These are phyloP conservation scores for Melanophora roralis DNA, from an alignment of 2,888 invertebrate genomes.

Conservation along the genomic window DNA sequence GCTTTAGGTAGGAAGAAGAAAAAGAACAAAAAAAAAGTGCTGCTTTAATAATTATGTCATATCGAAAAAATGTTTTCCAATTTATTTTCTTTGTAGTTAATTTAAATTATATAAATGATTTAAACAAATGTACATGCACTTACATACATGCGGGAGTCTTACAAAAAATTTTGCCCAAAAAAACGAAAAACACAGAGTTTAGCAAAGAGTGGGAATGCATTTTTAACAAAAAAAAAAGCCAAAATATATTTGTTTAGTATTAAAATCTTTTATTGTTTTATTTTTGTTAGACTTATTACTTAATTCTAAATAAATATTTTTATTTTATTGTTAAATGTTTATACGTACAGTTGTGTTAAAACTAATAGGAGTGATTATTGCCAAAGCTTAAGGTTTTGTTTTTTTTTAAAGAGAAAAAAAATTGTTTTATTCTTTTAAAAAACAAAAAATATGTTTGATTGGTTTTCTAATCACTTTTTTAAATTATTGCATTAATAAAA, in stretches of 20 bases:
- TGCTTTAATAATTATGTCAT: conserved; percentile 54
- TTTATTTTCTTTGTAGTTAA: conserved; percentile 12
- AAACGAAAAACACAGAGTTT: neutral
- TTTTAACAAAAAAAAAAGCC: no score
- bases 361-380: no score
- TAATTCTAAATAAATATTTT: neutral
- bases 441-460: no score
- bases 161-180: neutral
- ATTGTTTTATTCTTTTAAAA: no score
- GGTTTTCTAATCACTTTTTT: no score
- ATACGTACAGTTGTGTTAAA: neutral
- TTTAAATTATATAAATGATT: conserved; percentile 16
- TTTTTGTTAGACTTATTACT: neutral
- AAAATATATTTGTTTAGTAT: neutral
- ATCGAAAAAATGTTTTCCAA: conserved; percentile 26
- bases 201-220: no score
- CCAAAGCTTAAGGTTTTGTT: neutral
- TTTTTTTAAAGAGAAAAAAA: no score
- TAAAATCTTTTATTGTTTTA: neutral
- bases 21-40: conserved; percentile 14
- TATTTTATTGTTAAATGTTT: neutral
- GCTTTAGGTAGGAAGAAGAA: neutral
- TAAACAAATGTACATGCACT: neutral
- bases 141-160: no score
- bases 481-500: no score